Conservation (phyloP, 2,113 vertebrate species). For the Megaleporinus macrocephalus region DNA sequence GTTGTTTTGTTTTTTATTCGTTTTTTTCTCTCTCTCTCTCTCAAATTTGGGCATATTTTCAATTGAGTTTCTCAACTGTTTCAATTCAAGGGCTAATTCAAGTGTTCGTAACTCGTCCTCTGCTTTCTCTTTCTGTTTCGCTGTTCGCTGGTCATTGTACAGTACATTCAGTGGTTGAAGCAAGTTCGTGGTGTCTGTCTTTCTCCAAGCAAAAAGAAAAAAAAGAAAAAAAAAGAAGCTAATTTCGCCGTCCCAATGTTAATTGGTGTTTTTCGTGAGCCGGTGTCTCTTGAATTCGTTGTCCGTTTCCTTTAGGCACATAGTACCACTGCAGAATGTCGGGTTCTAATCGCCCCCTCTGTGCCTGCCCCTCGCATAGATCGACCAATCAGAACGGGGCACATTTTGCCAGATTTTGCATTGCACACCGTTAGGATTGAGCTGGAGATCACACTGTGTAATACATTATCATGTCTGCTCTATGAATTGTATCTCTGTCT, state of each 20-base stretch:
- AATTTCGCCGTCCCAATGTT: conserved; percentile 52
- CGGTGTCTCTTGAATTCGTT: conserved; percentile 63
- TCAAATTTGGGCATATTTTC: conserved; percentile 49
- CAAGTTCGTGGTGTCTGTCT: conserved; percentile 47
- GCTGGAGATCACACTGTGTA: neutral
- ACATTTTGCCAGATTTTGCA: conserved; percentile 1
- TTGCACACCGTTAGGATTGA: neutral
- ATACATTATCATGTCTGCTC: neutral
- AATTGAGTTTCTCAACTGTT: conserved; percentile 65
- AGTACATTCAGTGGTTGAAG: conserved; percentile 53
- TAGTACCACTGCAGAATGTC: conserved; percentile 32
- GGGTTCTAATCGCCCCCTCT: neutral
- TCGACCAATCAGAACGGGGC: neutral
- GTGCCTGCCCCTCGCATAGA: neutral
- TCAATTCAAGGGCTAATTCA: conserved; percentile 82
- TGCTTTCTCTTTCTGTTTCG: conserved; percentile 55
- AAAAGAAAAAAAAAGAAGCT: conserved; percentile 38
- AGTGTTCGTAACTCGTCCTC: conserved; percentile 64
- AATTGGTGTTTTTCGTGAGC: conserved; percentile 65
- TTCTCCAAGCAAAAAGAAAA: conserved; percentile 55
- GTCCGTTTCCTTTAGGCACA: conserved; percentile 45
- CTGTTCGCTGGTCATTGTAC: conserved; percentile 56
- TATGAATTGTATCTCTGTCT: too few species aligned
- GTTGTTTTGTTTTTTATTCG: neutral
- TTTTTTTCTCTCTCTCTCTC: conserved; percentile 33